Evolutionary conservation across 2,888 invertebrate genomes (phyloP), one percentile per base, ranked within the genome.

Genomic region (Drosophila villosipedis): DNA sequence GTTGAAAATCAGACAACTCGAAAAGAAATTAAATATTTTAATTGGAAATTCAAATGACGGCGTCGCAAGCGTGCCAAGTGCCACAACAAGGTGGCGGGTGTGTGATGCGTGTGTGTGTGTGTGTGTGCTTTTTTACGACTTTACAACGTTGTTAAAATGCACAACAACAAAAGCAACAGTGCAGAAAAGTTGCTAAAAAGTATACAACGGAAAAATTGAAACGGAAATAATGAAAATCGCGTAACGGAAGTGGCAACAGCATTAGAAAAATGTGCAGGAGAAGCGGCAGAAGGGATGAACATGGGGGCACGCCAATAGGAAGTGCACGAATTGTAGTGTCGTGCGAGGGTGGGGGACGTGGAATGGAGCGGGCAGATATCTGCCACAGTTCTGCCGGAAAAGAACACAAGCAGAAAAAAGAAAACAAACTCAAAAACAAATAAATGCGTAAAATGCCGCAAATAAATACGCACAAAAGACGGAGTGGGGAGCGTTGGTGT

Each of bases 361-460:
- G 16, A 9, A 9, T 4, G 43, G 31, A 22, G 22, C 22, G 28
- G 35, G 35, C 47, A 9, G 37, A 25, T 61, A 61, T 65, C 66
- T 57, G 4, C 52, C 37, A 41, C 60, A 53, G 30, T 35, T 7
- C 7, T 53, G 76, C 25, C 16, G 25, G 47, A 16, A 28, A 47
- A 25, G 16, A 47, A 25, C 47, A 47, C 25, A 47, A 47, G 19
- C 5, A 25, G 22, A 57, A 81, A 71, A 72, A 73, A 71, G 73
- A 88, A 91, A 77, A 57, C 19, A 30, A 57, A 58, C 31, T 90
- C 81, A 88, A 88, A 88, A 91, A 85, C 88, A 88, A 88, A 88
- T 90, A 91, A 91, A 88, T 88, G 89, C 88, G 91, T 90, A 91
- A 88, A 91, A 88, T 90, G 90, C 88, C 89, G 90, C 91, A 88